Percentiles rank a stretch among this genome's conserved stretches.
Evolutionary conservation across 2,113 vertebrate species (phyloP).

Genomic region (Poeciliopsis prolifica): DNA sequence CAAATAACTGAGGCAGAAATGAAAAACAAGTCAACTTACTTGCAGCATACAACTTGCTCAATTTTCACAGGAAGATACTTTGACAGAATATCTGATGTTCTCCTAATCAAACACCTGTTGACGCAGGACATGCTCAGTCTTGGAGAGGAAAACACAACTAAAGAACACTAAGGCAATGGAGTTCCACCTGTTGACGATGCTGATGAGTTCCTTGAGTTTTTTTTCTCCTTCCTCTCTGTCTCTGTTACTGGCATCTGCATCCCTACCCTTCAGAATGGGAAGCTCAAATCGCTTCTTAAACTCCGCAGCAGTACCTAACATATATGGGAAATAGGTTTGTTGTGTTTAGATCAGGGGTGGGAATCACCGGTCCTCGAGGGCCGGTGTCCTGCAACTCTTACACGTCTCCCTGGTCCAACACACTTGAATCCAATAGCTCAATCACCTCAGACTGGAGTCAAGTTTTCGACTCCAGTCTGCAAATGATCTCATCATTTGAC

Average conservation of each 20-base stretch:
- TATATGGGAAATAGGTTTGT: background rate
- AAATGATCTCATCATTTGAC: no score
- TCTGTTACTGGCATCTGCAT: slow-evolving; percentile 88
- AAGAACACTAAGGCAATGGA: background rate
- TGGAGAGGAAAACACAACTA: background rate
- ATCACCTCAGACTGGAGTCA: no score
- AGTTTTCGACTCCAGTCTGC: no score
- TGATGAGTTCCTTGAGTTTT: slow-evolving; percentile 91
- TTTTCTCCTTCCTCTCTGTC: slow-evolving; percentile 89
- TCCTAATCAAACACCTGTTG: slow-evolving; percentile 91
- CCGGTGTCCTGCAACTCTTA: no score
- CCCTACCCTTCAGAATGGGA: slow-evolving; percentile 93
- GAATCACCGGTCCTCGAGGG: no score
- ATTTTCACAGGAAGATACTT: slow-evolving; percentile 99
- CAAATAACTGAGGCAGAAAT: background rate
- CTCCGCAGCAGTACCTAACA: slow-evolving; percentile 91
- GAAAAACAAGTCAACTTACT: slow-evolving; percentile 73
- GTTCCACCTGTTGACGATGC: slow-evolving; percentile 90
- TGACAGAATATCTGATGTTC: slow-evolving; percentile 96
- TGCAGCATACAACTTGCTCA: slow-evolving; percentile 97
- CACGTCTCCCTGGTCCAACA: no score
- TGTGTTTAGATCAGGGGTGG: background rate
- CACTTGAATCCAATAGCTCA: no score
- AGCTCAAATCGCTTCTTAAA: slow-evolving; percentile 97
- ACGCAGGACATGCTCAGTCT: background rate